Evolutionary conservation across 2,888 invertebrate genomes (phyloP).

Genomic region (Latheticus oryzae): DNA sequence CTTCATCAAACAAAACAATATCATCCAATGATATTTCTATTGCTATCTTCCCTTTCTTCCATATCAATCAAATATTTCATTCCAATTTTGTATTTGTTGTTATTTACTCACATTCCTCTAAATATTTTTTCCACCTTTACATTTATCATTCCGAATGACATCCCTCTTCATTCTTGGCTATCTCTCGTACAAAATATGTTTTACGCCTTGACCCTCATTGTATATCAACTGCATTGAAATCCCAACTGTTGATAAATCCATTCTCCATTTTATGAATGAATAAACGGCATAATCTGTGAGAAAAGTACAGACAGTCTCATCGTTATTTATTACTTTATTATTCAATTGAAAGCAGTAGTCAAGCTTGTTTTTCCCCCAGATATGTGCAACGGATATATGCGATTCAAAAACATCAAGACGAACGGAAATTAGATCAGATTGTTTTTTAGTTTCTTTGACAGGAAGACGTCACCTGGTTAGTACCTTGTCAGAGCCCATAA

Average conservation of each 20-base stretch:
- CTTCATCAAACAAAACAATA: too few relatives aligned
- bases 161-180: too few relatives aligned
- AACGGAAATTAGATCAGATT: slow-evolving; percentile 8
- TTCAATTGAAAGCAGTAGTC: slow-evolving; percentile 2
- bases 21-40: too few relatives aligned
- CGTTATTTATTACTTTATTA: slow-evolving; percentile 14
- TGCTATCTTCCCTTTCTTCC: too few relatives aligned
- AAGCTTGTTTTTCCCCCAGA: background rate
- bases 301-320: background rate
- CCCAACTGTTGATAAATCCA: too few relatives aligned
- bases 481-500: background rate
- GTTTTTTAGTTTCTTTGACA: background rate
- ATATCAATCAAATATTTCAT: too few relatives aligned
- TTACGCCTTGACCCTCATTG: slow-evolving; percentile 2
- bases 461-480: slow-evolving; percentile 9
- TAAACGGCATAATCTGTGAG: slow-evolving; percentile 5
- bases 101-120: too few relatives aligned
- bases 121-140: too few relatives aligned
- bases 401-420: slow-evolving; percentile 7
- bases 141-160: too few relatives aligned
- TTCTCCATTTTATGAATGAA: too few relatives aligned
- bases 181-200: too few relatives aligned
- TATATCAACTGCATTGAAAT: slow-evolving; percentile 4
- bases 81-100: too few relatives aligned
- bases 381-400: slow-evolving; percentile 3